phyloP scores from a whole-genome alignment of 2,113 vertebrate genomes.

The Oncorhynchus tshawytscha region DNA sequence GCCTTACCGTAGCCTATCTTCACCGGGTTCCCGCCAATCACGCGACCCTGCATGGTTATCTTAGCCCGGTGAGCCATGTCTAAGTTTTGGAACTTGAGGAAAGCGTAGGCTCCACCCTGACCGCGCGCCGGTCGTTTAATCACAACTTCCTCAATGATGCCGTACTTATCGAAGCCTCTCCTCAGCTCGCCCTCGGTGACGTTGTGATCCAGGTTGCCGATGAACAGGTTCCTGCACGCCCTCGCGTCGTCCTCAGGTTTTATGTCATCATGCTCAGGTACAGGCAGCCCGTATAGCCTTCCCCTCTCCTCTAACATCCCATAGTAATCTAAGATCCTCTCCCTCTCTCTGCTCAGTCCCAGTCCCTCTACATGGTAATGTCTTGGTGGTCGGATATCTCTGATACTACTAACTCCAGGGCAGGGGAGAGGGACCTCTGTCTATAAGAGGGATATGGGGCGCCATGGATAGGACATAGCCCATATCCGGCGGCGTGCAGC shows the following conservation, averaged over 20 bases:
- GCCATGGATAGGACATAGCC: slow-evolving; percentile 79
- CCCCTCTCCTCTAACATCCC: slow-evolving; percentile 89
- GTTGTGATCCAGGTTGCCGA: slow-evolving; percentile 91
- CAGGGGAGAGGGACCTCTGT: slow-evolving; percentile 86
- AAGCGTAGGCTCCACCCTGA: slow-evolving; percentile 92
- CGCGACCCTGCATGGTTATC: slow-evolving; percentile 93
- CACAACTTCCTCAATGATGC: slow-evolving; percentile 94
- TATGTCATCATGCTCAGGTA: slow-evolving; percentile 87
- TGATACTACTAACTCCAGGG: slow-evolving; percentile 74
- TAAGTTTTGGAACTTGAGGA: slow-evolving; percentile 97
- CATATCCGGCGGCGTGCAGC: slow-evolving; percentile 80
- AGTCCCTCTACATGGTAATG: slow-evolving; percentile 84
- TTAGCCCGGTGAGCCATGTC: slow-evolving; percentile 98
- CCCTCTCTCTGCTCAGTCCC: slow-evolving; percentile 81
- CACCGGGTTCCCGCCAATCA: slow-evolving; percentile 90
- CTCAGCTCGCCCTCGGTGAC: slow-evolving; percentile 89
- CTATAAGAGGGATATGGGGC: slow-evolving; percentile 80
- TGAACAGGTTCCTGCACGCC: slow-evolving; percentile 94
- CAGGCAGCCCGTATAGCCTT: slow-evolving; percentile 78
- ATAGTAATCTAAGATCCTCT: slow-evolving; percentile 89
- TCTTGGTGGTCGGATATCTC: slow-evolving; percentile 80
- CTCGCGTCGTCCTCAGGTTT: slow-evolving; percentile 96
- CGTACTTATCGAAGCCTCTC: slow-evolving; percentile 93
- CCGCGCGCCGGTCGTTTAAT: slow-evolving; percentile 91
- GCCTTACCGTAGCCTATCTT: slow-evolving; percentile 97